A percentile compares a stretch with the other conserved stretches of the same genome.
Evolutionary conservation across 2,113 vertebrate genomes (phyloP).

Genomic region (Thalassarche chlororhynchos): DNA sequence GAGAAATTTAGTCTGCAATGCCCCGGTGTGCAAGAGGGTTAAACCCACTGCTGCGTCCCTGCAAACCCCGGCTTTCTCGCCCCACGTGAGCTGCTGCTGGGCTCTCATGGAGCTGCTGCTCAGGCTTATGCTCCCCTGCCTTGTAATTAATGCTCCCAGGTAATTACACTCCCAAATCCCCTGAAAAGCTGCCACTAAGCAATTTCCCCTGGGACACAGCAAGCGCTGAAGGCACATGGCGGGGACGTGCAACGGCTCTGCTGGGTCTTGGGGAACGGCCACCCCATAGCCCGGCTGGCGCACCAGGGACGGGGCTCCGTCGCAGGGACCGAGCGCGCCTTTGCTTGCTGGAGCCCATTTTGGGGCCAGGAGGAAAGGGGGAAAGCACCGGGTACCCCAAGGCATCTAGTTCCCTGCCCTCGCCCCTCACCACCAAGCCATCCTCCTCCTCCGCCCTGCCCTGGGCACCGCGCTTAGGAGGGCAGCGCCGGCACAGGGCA

Average conservation of each 20-base stretch:
- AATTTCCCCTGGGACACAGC: background rate
- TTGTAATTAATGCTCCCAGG: background rate
- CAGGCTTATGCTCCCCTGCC: background rate
- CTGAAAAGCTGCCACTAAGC: background rate
- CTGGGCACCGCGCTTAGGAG: too few species aligned
- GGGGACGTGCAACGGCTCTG: rapidly evolving
- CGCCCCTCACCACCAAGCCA: too few species aligned
- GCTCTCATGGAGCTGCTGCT: background rate
- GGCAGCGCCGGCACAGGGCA: too few species aligned
- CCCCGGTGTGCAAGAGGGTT: too few species aligned
- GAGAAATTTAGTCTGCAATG: background rate
- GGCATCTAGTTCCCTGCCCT: background rate
- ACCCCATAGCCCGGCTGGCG: background rate
- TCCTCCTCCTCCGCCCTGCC: too few species aligned
- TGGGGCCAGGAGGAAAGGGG: background rate
- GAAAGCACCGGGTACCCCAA: background rate
- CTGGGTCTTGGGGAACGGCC: background rate
- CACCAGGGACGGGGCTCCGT: rapidly evolving
- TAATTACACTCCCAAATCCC: background rate
- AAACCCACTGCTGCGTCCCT: background rate
- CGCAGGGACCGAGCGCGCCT: rapidly evolving
- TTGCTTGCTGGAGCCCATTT: background rate
- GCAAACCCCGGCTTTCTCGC: rapidly evolving
- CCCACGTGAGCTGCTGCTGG: background rate
- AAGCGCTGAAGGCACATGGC: rapidly evolving